phyloP scores from a whole-genome alignment of 2,888 invertebrate genomes.

The Neria commutata region DNA sequence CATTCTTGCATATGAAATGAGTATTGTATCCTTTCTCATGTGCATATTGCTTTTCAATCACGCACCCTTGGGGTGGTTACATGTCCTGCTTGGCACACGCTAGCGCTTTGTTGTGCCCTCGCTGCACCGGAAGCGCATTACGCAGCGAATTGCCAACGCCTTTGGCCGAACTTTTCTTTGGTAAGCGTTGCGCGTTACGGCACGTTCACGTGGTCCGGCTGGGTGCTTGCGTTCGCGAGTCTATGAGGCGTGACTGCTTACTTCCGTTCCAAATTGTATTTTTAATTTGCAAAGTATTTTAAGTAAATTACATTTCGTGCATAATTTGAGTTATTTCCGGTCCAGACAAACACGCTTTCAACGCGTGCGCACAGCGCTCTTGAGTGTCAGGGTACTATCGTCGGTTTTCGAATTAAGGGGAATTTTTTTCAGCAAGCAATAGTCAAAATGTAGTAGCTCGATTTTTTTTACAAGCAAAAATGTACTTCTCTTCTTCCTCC shows the following conservation, averaged over 20 bases:
- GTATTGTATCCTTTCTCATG: conserved; percentile 6
- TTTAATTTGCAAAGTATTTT: neutral
- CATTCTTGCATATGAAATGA: conserved; percentile 12
- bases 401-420: too few relatives aligned
- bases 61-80: conserved; percentile 13
- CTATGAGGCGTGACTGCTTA: conserved; percentile 4
- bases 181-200: neutral
- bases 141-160: neutral
- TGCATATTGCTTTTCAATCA: neutral
- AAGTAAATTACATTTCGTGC: neutral
- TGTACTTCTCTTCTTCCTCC: too few relatives aligned
- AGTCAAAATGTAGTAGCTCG: too few relatives aligned
- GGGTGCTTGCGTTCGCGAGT: too few relatives aligned
- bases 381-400: too few relatives aligned
- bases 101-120: conserved; percentile 3
- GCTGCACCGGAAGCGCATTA: neutral
- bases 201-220: neutral
- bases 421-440: too few relatives aligned
- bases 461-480: too few relatives aligned
- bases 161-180: neutral
- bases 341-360: neutral
- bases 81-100: conserved; percentile 17
- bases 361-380: neutral
- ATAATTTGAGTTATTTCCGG: neutral
- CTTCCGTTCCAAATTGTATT: neutral